Evolutionary conservation across 2,888 invertebrate genomes (phyloP).

Genomic region (Nudaria mundana): DNA sequence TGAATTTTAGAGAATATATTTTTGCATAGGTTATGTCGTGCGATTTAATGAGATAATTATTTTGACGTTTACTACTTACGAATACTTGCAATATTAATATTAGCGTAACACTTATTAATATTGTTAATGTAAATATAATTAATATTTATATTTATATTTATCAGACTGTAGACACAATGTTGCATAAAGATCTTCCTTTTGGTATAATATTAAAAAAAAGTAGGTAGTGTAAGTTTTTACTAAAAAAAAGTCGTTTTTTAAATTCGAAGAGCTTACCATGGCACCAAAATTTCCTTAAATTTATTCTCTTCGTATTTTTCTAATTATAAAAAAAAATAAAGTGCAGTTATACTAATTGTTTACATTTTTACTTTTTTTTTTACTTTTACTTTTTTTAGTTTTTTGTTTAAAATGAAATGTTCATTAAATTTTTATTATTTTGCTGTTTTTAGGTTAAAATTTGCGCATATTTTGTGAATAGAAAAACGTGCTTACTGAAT

Average conservation of each 20-base stretch:
- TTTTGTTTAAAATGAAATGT: constrained; percentile 20
- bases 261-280: constrained; percentile 48
- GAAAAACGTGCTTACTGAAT: constrained; percentile 49
- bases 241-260: constrained; percentile 34
- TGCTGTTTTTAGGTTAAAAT: constrained; percentile 5
- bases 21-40: constrained; percentile 54
- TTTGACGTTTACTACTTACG: constrained; percentile 61
- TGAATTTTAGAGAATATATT: constrained; percentile 63
- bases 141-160: constrained; percentile 34
- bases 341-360: constrained; percentile 29
- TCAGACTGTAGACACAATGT: constrained; percentile 30
- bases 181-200: constrained; percentile 38
- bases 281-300: constrained; percentile 39
- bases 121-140: constrained; percentile 59
- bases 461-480: constrained; percentile 26
- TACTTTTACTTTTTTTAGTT: constrained; percentile 26
- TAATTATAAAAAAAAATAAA: constrained; percentile 26
- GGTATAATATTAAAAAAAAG: constrained; percentile 24
- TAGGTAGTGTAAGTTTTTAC: constrained; percentile 33
- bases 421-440: constrained; percentile 12
- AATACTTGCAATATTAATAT: constrained; percentile 67
- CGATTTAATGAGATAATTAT: constrained; percentile 28
- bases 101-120: constrained; percentile 46
- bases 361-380: constrained; percentile 20
- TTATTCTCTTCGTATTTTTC: constrained; percentile 35